Evolutionary conservation across 2,113 vertebrate genomes (phyloP), one percentile per base, ranked within the genome.

Genomic region (Rousettus leschenaultii): DNA sequence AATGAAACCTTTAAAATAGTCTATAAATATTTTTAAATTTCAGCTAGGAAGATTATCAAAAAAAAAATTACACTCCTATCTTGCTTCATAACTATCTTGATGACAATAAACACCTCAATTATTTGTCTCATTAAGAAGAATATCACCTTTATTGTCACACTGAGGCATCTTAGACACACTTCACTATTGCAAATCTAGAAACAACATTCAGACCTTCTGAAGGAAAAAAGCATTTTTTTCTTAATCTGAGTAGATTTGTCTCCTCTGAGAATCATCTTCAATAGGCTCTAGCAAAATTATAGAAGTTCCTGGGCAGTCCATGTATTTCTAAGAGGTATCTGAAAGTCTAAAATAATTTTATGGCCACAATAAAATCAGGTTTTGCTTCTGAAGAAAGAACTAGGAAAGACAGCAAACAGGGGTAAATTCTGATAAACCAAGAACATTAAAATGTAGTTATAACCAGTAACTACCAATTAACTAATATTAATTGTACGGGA

Each of bases 341-440:
- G 4, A 35, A 94, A 75, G 19, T 87, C 65, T 57, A 89, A 90
- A 97, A 74, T 95, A 84, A 89, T 79, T 70, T 38, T 21, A 91
- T 68, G 77, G 1, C 0, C 82, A 40, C 83, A 85, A 68, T 35
- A 22, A 96, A 97, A 94, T 93, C 14, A 79, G 26, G 10, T 84
- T 85, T 96, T 96, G 0, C 73, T 59, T 86, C 35, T 93, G 35
- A 97, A 95, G 61, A 61, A 91, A 78, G 26, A 61, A 51, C 40
- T 75, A 68, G 30, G 11, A 4, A 84, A 74, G 86, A 55, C 1
- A 33, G 8, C 8, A 68, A 2, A 51, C 0, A 66, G 12, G 30
- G 3, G 51, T 75, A 65, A 88, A 86, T 30, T 89, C 15, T 77
- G 38, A 7, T 35, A 77, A 93, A 73, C 19, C 7, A 75, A 51